Conservation (phyloP, 2,113 vertebrate genomes). For the Tupaia chinensis region DNA sequence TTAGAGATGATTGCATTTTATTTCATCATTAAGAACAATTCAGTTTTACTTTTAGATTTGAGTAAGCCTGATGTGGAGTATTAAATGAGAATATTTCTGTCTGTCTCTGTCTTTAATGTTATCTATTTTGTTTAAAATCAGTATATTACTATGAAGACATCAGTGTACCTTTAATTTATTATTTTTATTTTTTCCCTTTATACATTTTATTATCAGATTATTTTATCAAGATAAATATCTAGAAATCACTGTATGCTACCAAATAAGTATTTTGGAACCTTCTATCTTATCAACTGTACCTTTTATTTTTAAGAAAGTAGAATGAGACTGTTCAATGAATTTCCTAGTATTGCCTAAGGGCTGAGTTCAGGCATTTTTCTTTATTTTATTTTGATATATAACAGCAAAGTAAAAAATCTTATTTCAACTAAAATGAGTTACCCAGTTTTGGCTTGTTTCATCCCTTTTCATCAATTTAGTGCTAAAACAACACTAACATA, state of each 20-base stretch:
- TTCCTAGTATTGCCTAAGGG: not conserved
- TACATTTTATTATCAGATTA: not conserved
- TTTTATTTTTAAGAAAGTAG: not conserved
- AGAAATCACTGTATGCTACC: too few relatives aligned
- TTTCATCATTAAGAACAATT: not conserved
- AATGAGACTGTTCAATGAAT: not conserved
- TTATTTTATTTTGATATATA: not conserved
- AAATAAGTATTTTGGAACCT: too few relatives aligned
- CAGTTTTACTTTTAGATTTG: not conserved
- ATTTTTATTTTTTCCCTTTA: not conserved
- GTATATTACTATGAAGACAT: not conserved
- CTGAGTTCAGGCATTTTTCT: not conserved
- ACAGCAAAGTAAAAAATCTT: not conserved
- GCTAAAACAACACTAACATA: too few relatives aligned
- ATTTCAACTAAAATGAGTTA: not conserved
- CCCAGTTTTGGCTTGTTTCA: constrained; percentile 10
- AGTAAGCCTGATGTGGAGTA: not conserved
- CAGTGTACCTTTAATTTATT: not conserved
- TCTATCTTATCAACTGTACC: too few relatives aligned
- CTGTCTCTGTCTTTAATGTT: not conserved
- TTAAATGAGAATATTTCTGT: not conserved
- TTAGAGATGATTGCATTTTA: constrained; percentile 17
- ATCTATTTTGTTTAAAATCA: not conserved
- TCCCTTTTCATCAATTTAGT: too few relatives aligned
- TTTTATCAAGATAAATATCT: too few relatives aligned